Base-by-base conservation (phyloP, 2,113 vertebrate genomes). In the Plecturocebus donacophilus region DNA sequence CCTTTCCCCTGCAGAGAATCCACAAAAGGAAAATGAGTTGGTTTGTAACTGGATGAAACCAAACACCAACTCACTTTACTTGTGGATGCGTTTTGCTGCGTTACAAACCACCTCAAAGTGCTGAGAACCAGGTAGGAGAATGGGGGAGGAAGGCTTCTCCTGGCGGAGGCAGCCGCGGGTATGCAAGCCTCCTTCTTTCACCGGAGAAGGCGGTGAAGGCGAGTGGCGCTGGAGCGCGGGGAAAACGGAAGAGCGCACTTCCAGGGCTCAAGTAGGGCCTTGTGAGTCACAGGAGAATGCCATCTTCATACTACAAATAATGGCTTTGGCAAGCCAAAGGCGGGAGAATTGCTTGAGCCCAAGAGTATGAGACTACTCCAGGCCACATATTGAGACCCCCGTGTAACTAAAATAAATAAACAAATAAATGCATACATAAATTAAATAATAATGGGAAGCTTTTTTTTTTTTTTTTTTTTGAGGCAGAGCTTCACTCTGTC, bases 31-130 rank as follows among this genome's bases (percentile, higher is more conserved):
- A 76, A 95, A 80, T 0, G 1, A 75, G 71, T 77, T 90, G 68
- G 38, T 86, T 91, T 95, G 82, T 54, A 91, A 95, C 49, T 87
- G 47, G 58, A 82, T 40, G 16, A 47, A 79, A 90, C 68, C 49
- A 80, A 89, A 95, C 95, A 42, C 84, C 81, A 88, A 52, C 35
- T 32, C 32, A 6, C 25, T 88, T 87, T 82, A 20, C 45, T 90
- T 95, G 38, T 27, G 12, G 20, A 20, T 79, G 16, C 2, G 32
- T 38, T 81, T 90, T 70, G 76, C 76, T 56, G 30, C 3, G 0
- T 56, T 70, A 70, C 75, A 56, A 66, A 93, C 47, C 11, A 73
- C 42, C 45, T 82, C 90, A 68, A 47, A 73, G 35, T 61, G 10
- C 70, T 70, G 25, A 80, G 38, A 30, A 87, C 42, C 14, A 47